phyloP scores from a whole-genome alignment of 2,113 vertebrate genomes.

The Girardinichthys multiradiatus region DNA sequence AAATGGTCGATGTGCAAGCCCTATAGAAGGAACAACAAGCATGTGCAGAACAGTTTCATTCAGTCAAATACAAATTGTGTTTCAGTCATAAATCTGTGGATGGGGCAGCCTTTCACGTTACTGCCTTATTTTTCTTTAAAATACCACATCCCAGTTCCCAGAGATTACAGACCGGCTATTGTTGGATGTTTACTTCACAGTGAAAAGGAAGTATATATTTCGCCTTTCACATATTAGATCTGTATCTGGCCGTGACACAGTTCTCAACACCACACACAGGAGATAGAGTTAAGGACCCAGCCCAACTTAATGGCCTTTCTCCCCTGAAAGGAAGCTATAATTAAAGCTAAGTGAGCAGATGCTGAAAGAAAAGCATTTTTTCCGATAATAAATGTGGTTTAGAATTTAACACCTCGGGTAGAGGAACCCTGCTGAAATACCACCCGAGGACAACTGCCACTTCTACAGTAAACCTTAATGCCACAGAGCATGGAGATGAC shows the following conservation, averaged over 20 bases:
- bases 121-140: conserved; percentile 23
- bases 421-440: conserved; percentile 77
- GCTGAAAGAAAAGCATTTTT: conserved; percentile 79
- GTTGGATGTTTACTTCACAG: conserved; percentile 48
- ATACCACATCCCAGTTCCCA: conserved; percentile 19
- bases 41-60: conserved; percentile 43
- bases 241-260: conserved; percentile 46
- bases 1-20: conserved; percentile 60
- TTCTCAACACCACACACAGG: conserved; percentile 30
- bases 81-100: conserved; percentile 3
- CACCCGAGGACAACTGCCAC: conserved; percentile 68
- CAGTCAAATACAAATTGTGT: background rate
- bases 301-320: conserved; percentile 69
- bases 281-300: conserved; percentile 57
- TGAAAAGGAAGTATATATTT: conserved; percentile 40
- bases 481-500: conserved; percentile 70
- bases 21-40: conserved; percentile 53
- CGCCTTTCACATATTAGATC: conserved; percentile 48
- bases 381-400: conserved; percentile 80
- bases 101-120: conserved; percentile 9
- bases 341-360: conserved; percentile 83
- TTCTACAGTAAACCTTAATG: conserved; percentile 70
- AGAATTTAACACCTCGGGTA: conserved; percentile 81
- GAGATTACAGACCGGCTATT: conserved; percentile 30
- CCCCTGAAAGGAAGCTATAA: conserved; percentile 74